Conservation (phyloP, 2,797 vertebrate genomes). For the Hyperoplus immaculatus region DNA sequence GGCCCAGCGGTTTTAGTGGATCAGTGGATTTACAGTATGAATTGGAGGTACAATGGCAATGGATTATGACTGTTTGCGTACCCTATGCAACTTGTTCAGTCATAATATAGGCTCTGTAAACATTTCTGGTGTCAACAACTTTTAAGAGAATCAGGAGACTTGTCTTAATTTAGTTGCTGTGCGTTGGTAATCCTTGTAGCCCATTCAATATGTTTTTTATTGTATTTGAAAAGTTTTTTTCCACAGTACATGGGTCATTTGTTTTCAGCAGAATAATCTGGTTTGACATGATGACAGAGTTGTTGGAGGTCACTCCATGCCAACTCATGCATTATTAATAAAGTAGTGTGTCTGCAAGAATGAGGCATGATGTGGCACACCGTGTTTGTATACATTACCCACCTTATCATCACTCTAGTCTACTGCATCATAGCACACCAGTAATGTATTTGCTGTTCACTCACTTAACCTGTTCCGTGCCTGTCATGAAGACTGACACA, state of each 20-base stretch:
- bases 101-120: background rate
- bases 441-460: slow-evolving; percentile 9
- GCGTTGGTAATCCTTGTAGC: background rate
- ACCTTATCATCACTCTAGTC: background rate
- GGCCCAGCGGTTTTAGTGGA: no score
- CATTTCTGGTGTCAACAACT: background rate
- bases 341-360: background rate
- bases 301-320: slow-evolving; percentile 14
- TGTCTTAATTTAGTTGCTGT: background rate
- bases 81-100: background rate
- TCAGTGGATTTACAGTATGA: background rate
- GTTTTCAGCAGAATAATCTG: slow-evolving; percentile 19
- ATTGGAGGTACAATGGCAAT: background rate
- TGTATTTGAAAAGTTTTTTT: background rate
- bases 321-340: slow-evolving; percentile 46
- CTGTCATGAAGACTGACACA: background rate
- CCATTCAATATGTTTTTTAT: background rate
- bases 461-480: background rate
- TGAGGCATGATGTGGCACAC: background rate
- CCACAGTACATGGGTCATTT: no score
- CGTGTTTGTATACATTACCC: slow-evolving; percentile 2
- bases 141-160: background rate
- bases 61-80: background rate
- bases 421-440: slow-evolving; percentile 10
- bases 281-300: slow-evolving; percentile 14